A percentile compares a stretch with the other conserved stretches of the same genome.
These are phyloP conservation scores for Papilio xuthus DNA, from an alignment of 1,140 invertebrate species.

Conservation along the genomic window DNA sequence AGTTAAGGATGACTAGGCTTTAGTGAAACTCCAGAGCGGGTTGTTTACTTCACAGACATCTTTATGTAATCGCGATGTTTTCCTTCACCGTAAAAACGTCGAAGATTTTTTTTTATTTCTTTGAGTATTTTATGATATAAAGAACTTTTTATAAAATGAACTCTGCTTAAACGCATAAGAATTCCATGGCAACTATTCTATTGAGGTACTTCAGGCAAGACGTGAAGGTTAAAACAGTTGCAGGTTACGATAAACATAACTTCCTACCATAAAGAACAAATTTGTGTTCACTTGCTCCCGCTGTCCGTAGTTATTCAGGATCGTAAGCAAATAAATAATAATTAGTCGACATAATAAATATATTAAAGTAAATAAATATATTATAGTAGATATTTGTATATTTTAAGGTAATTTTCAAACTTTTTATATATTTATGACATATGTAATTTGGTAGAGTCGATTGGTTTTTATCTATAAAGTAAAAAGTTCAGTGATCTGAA, in stretches of 20 bases:
- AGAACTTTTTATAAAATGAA: neutral
- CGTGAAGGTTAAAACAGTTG: slow-evolving; percentile 50
- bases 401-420: no score
- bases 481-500: neutral
- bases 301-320: slow-evolving; percentile 67
- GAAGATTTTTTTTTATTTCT: no score
- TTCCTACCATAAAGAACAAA: slow-evolving; percentile 76
- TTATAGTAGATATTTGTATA: neutral
- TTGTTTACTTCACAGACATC: no score
- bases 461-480: neutral
- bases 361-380: slow-evolving; percentile 30
- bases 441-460: neutral
- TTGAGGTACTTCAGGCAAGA: slow-evolving; percentile 44
- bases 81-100: no score
- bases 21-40: no score
- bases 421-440: neutral
- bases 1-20: no score
- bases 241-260: slow-evolving; percentile 61
- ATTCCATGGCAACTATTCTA: slow-evolving; percentile 29
- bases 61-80: no score
- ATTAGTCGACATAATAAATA: slow-evolving; percentile 56
- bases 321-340: slow-evolving; percentile 70
- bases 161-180: slow-evolving; percentile 17
- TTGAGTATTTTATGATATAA: no score
- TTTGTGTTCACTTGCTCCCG: slow-evolving; percentile 76